Evolutionary conservation across 1,140 invertebrate species (phyloP).

Genomic region (Aphaenogaster rudis): DNA sequence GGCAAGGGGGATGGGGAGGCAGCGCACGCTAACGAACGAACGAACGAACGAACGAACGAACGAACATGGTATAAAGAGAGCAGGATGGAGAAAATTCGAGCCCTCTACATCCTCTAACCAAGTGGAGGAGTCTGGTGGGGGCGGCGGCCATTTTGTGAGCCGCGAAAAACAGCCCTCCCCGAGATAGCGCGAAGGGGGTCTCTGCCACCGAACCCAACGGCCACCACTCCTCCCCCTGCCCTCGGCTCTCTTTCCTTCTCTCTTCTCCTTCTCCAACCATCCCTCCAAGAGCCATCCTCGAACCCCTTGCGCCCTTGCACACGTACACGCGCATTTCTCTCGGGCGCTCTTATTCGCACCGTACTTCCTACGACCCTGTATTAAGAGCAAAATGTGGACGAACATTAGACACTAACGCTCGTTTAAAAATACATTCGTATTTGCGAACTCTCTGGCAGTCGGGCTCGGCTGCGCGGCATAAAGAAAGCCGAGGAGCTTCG

Average conservation of each 20-base stretch:
- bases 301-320: slow-evolving; percentile 47
- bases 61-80: slow-evolving; percentile 86
- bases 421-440: slow-evolving; percentile 78
- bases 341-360: slow-evolving; percentile 74
- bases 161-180: slow-evolving; percentile 87
- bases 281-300: slow-evolving; percentile 64
- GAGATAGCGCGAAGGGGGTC: slow-evolving; percentile 83
- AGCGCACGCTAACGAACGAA: slow-evolving; percentile 68
- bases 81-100: slow-evolving; percentile 86
- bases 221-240: slow-evolving; percentile 70
- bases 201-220: slow-evolving; percentile 72
- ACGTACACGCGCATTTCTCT: slow-evolving; percentile 61
- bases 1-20: slow-evolving; percentile 61
- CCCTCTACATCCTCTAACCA: slow-evolving; percentile 74
- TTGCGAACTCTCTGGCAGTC: slow-evolving; percentile 70
- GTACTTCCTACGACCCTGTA: slow-evolving; percentile 77
- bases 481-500: slow-evolving; percentile 59
- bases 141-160: slow-evolving; percentile 87
- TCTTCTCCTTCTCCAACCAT: slow-evolving; percentile 48
- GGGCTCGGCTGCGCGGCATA: slow-evolving; percentile 56
- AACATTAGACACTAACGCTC: slow-evolving; percentile 83
- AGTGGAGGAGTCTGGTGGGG: slow-evolving; percentile 78
- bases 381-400: slow-evolving; percentile 86
- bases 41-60: slow-evolving; percentile 81
- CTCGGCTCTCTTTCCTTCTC: slow-evolving; percentile 67